phyloP scores from a whole-genome alignment of 1,140 invertebrate genomes.

The Drosophila malerkotliana region DNA sequence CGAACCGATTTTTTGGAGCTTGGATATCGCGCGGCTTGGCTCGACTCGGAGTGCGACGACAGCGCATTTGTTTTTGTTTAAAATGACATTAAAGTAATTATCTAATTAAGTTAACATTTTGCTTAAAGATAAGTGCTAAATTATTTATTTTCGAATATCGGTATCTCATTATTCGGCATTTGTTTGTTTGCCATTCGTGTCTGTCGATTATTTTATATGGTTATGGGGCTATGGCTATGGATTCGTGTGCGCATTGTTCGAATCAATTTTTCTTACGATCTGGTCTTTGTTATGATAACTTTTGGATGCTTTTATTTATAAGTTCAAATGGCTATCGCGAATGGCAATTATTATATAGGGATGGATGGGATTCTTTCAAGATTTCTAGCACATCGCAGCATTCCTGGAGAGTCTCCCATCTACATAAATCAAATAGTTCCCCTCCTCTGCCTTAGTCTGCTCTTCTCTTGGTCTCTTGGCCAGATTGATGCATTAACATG shows the following conservation, averaged over 20 bases:
- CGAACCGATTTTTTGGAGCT: slow-evolving; percentile 19
- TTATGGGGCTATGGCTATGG: slow-evolving; percentile 41
- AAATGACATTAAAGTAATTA: slow-evolving; percentile 81
- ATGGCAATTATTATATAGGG: background rate
- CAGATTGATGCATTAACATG: slow-evolving; percentile 56
- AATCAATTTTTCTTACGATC: slow-evolving; percentile 45
- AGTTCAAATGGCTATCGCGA: background rate
- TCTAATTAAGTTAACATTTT: slow-evolving; percentile 83
- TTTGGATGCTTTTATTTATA: background rate
- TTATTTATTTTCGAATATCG: slow-evolving; percentile 68
- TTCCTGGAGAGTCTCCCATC: slow-evolving; percentile 24
- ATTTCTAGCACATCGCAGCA: slow-evolving; percentile 17
- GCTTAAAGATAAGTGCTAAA: slow-evolving; percentile 82
- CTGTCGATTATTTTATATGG: slow-evolving; percentile 36
- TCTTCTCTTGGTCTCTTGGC: slow-evolving; percentile 7
- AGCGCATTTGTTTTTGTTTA: slow-evolving; percentile 76
- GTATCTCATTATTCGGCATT: slow-evolving; percentile 53
- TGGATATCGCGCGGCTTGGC: background rate
- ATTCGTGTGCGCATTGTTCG: slow-evolving; percentile 48
- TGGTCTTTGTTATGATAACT: slow-evolving; percentile 38
- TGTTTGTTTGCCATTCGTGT: slow-evolving; percentile 34
- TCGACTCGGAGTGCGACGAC: slow-evolving; percentile 50
- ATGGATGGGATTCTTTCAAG: no score
- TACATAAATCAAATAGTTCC: slow-evolving; percentile 75
- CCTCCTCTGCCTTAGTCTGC: slow-evolving; percentile 19